Percentiles rank a stretch among this genome's conserved stretches.
phyloP scores from a whole-genome alignment of 2,797 vertebrate genomes.

The Lepus oiostolus region DNA sequence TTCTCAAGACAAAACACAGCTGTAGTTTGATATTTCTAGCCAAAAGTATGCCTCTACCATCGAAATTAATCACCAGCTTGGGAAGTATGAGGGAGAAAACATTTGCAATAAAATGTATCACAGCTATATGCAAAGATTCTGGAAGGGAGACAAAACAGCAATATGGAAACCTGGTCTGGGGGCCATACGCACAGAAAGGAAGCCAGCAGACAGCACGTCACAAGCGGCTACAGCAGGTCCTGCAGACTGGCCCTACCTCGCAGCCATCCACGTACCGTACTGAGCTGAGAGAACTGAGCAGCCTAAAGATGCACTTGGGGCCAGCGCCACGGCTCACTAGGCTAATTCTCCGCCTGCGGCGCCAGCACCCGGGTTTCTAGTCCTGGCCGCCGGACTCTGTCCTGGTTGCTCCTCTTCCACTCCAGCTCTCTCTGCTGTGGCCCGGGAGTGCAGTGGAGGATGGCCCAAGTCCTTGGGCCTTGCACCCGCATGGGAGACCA shows the following conservation, averaged over 20 bases:
- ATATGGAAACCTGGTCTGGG: neutral
- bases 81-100: conserved; percentile 52
- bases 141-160: conserved; percentile 62
- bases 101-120: conserved; percentile 33
- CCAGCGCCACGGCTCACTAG: no score
- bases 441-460: no score
- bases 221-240: neutral
- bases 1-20: conserved; percentile 75
- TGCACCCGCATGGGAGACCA: no score
- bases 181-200: conserved; percentile 18
- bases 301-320: neutral
- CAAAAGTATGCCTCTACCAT: conserved; percentile 18
- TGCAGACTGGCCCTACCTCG: neutral
- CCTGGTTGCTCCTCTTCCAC: no score
- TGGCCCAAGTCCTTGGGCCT: no score
- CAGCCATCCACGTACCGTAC: neutral
- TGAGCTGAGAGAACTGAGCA: neutral
- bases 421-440: no score
- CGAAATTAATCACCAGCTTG: conserved; percentile 65
- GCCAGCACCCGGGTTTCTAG: no score
- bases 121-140: conserved; percentile 34
- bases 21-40: conserved; percentile 68
- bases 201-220: conserved; percentile 17
- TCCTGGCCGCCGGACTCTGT: no score
- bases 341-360: no score